Base-by-base conservation (phyloP, 2,888 invertebrate species). In the Troides helena region DNA sequence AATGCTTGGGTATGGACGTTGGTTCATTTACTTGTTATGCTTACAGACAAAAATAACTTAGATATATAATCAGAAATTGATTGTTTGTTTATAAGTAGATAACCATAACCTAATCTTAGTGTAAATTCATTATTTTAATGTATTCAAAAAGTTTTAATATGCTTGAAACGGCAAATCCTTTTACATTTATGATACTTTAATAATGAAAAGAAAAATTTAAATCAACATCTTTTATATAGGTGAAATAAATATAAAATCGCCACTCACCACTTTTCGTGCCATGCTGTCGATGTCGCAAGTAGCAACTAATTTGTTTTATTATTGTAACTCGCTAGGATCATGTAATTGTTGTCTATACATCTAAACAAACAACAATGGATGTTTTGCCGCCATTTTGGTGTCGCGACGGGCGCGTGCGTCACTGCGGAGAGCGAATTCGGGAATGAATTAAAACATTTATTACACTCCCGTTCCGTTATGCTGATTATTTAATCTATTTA, bases 201-300 rank as follows among this genome's bases (percentile, higher is more conserved):
- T 14, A 46, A 46, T 14, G 14, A 4, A 5, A 53, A 8, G 18
- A n/a, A 53, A 8, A 14, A 14, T 17, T 50, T 30, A 30, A 50
- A 18, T 50, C 10, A 50, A 50, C 36, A 36, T 12, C 6, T 17
- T 57, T 67, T 56, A 43, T 56, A 56, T 58, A 58, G 2, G 10
- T 61, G 7, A 58, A 62, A 64, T 25, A 17, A 59, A 68, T 58
- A 17, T 67, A 14, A 64, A 57, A 46, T 65, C 25, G 62, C 58
- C 58, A 75, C 76, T 74, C 69, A 76, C 76, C 73, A 62, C 60
- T 23, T 70, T 72, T 64, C 74, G 74, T 62, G 73, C 53, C 76
- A 76, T 76, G 60, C 69, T 73, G 71, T 62, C 68, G 69, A 43
- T 61, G 43, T 68, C 30, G 64, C 71, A 70, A 72, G 62, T 69